Percentiles rank a stretch among this genome's conserved stretches.
Conservation (phyloP, 2,113 vertebrate species). For the Gnathonemus echidnorhynchus region DNA sequence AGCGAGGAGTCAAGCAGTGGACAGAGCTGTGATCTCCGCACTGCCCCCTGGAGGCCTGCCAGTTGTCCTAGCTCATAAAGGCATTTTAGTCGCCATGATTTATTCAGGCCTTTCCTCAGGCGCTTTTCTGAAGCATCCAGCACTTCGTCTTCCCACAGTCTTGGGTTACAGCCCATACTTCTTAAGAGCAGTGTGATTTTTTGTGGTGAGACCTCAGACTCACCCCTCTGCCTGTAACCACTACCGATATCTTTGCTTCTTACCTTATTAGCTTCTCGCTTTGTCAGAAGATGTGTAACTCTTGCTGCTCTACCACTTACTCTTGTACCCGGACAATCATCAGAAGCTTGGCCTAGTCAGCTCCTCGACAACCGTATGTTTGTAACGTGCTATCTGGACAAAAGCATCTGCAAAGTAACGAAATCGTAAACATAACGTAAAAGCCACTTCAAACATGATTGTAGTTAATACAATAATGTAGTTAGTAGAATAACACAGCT, state of each 20-base stretch:
- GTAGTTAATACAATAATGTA: too few relatives aligned
- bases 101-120: slow-evolving; percentile 22
- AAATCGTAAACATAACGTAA: not conserved
- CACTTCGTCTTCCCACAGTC: slow-evolving; percentile 17
- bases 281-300: not conserved
- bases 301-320: not conserved
- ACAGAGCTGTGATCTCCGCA: slow-evolving; percentile 14
- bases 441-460: not conserved
- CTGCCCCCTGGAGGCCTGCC: slow-evolving; percentile 2
- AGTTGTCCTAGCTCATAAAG: slow-evolving; percentile 31
- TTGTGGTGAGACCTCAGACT: not conserved
- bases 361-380: not conserved
- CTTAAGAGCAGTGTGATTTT: not conserved
- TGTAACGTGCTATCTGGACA: not conserved
- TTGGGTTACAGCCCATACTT: slow-evolving; percentile 27
- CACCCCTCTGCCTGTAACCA: not conserved
- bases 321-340: not conserved
- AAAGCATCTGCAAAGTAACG: not conserved
- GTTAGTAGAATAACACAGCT: not conserved
- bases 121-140: slow-evolving; percentile 11
- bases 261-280: not conserved
- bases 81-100: slow-evolving; percentile 28
- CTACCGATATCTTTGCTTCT: not conserved
- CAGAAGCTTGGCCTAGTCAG: not conserved
- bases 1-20: slow-evolving; percentile 38